Percentiles rank a stretch among this genome's conserved stretches.
Evolutionary conservation across 2,797 vertebrate species (phyloP).

Genomic region (Fratercula arctica): DNA sequence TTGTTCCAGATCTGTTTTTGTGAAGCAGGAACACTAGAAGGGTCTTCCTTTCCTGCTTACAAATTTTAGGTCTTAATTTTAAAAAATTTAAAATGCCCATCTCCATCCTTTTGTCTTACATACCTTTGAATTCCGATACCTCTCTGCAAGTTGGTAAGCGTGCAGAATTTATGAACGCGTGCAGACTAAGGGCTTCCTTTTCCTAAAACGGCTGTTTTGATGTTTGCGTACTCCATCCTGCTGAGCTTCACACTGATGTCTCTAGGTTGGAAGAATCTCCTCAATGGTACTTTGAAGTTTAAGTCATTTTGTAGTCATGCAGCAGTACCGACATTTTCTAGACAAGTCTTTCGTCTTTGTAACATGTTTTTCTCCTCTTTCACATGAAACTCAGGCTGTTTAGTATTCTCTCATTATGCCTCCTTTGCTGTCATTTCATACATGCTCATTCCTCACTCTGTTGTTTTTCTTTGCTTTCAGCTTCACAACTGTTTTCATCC

Average conservation of each 20-base stretch:
- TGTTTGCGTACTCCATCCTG: fast-evolving
- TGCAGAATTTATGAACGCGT: neutral
- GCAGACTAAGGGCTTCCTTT: neutral
- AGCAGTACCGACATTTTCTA: neutral
- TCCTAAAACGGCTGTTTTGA: neutral
- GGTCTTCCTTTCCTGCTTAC: neutral
- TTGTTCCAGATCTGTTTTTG: neutral
- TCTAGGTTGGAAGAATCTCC: neutral
- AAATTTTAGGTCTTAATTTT: neutral
- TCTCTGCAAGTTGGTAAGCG: neutral
- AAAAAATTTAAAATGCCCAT: neutral
- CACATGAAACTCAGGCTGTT: neutral
- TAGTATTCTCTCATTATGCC: neutral
- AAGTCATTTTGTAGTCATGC: neutral
- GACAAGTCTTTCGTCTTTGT: neutral
- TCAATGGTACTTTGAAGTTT: neutral
- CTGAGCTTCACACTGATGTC: neutral
- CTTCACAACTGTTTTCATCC: neutral
- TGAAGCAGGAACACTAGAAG: neutral
- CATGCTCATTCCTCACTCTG: neutral
- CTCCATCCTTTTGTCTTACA: neutral
- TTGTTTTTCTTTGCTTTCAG: neutral
- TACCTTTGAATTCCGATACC: neutral
- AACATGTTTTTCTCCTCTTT: neutral
- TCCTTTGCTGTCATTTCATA: neutral